Base-by-base conservation (phyloP, 2,113 vertebrate species). In the Chlamydotis undulata region DNA sequence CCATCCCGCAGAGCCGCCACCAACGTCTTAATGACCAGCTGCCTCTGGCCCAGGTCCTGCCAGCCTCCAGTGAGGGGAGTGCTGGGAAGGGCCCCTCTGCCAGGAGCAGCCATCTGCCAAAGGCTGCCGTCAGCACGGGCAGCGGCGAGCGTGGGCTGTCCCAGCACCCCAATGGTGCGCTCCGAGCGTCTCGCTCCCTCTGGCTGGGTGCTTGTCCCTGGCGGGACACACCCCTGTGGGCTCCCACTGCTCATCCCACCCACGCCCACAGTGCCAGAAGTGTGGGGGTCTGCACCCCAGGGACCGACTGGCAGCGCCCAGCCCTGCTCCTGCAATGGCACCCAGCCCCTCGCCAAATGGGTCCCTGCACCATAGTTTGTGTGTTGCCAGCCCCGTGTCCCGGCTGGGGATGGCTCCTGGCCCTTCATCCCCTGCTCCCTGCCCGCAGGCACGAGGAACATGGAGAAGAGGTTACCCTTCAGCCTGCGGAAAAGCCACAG, bases 401-500 rank as follows among this genome's bases (percentile, higher is more conserved):
- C 6, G 1, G 19, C 41, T 25, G 52, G 24, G 69, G 28, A 45
- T 2, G 3, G 4, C 31, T n/a, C 49, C 69, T 10, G 14, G 8
- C 25, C 33, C 35, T 19, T 65, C 47, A 49, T 28, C 35, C 41
- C n/a, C 39, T 5, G 7, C 14, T 87, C 68, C 68, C 49, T 45
- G 23, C 71, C 71, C 4, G 0, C 94, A 97, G 97, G 95, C 64
- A 73, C 25, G 0, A 98, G 78, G 79, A 96, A 13, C 6, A n/a
- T 70, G 5, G 98, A 99, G 82, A 98, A 98, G 93, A 97, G 93
- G 80, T 75, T 96, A 5, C 90, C 94, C 35, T 87, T 98, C 75
- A 98, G 97, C 26, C 95, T 98, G 67, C 68, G 96, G 77, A 98
- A 98, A 95, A 98, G 93, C 90, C 97, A 98, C 19, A 97, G 98